Percentiles rank a stretch among this genome's conserved stretches.
Conservation (phyloP, 2,888 invertebrate species). For the Athetis lepigone region DNA sequence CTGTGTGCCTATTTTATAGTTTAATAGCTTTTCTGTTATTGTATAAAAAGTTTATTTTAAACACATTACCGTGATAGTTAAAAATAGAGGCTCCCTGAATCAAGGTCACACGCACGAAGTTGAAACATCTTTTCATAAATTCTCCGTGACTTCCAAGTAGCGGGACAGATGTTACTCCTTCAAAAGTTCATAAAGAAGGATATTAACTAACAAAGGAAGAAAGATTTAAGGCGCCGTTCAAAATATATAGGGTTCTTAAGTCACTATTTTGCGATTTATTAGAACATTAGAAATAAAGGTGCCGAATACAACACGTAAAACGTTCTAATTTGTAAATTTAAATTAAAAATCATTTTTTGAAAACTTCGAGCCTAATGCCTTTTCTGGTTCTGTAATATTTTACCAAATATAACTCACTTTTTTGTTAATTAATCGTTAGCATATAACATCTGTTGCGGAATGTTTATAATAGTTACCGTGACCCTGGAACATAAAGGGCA, state of each 20-base stretch:
- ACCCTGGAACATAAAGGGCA: no score
- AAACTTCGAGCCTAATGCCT: no score
- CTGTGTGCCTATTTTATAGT: slow-evolving; percentile 36
- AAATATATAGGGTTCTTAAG: slow-evolving; percentile 11
- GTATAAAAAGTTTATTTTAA: slow-evolving; percentile 45
- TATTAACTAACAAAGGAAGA: slow-evolving; percentile 31
- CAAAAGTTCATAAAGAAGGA: slow-evolving; percentile 35
- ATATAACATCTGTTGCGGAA: no score
- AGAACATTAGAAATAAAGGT: slow-evolving; percentile 21
- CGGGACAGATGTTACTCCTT: slow-evolving; percentile 30
- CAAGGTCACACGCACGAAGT: slow-evolving; percentile 22
- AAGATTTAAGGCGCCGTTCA: slow-evolving; percentile 25
- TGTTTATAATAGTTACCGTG: no score
- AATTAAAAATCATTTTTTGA: no score
- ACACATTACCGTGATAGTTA: slow-evolving; percentile 39
- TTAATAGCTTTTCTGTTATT: slow-evolving; percentile 52
- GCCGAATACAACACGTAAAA: not conserved
- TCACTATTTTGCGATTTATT: slow-evolving; percentile 33
- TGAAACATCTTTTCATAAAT: slow-evolving; percentile 23
- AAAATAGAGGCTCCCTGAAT: slow-evolving; percentile 34
- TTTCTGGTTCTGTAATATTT: no score
- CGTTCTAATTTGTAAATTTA: no score
- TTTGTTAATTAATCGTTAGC: no score
- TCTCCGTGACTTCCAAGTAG: slow-evolving; percentile 3
- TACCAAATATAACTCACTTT: no score